phyloP scores from a whole-genome alignment of 2,797 vertebrate species.

The Sebastes diaconus region DNA sequence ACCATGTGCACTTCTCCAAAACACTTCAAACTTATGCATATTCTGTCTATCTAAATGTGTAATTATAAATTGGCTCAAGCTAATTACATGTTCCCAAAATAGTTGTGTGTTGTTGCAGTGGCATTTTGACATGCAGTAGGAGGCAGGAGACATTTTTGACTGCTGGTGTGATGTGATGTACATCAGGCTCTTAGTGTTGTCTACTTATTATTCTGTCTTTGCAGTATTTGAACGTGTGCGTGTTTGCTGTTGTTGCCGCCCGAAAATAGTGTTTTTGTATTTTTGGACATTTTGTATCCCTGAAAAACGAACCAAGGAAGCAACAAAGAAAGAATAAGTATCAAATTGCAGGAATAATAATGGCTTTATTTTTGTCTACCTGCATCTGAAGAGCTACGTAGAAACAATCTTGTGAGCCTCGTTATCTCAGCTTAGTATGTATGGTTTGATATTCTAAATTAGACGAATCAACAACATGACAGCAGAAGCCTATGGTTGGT shows the following conservation, averaged over 20 bases:
- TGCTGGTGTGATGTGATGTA: background rate
- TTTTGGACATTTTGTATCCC: background rate
- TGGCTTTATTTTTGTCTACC: slow-evolving; percentile 1
- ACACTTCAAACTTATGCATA: too few relatives aligned
- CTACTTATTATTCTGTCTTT: background rate
- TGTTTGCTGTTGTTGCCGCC: background rate
- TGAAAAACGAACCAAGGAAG: slow-evolving; percentile 4
- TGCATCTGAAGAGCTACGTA: background rate
- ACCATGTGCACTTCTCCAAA: background rate
- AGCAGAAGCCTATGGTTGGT: background rate
- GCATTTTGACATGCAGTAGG: background rate
- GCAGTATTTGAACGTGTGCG: background rate
- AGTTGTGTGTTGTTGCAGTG: background rate
- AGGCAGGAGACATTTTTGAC: background rate
- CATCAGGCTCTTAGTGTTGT: background rate
- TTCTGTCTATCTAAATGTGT: background rate
- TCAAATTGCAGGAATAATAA: slow-evolving; percentile 19
- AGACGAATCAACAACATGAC: background rate
- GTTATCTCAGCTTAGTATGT: background rate
- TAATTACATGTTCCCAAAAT: background rate
- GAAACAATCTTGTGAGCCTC: background rate
- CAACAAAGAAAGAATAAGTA: background rate
- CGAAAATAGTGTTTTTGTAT: background rate
- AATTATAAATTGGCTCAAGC: background rate
- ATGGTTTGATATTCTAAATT: background rate